phyloP scores from a whole-genome alignment of 1,140 invertebrate genomes.

The Aphelinus certus region DNA sequence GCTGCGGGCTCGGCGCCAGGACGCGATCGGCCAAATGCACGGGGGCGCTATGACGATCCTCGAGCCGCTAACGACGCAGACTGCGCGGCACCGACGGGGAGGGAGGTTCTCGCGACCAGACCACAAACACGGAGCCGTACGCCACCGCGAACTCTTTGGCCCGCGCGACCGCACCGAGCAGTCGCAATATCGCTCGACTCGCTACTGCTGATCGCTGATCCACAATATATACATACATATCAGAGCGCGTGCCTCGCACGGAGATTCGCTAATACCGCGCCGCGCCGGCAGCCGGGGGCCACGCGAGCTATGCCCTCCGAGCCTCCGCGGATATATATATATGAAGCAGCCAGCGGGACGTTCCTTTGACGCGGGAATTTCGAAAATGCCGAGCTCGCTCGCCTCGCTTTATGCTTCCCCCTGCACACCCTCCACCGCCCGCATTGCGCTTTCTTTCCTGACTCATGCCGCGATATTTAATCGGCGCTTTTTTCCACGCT shows the following conservation, averaged over 20 bases:
- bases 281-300: neutral
- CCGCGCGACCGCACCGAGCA: neutral
- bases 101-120: neutral
- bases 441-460: neutral
- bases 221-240: no score
- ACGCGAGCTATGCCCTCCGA: no score
- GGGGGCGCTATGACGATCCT: neutral
- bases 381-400: neutral
- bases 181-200: neutral
- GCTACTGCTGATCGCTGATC: neutral
- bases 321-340: neutral
- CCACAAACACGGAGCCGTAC: neutral
- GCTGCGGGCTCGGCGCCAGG: neutral
- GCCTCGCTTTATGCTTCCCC: no score
- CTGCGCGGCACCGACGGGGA: no score
- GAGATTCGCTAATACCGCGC: constrained; percentile 1
- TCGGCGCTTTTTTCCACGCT: constrained; percentile 1
- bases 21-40: neutral
- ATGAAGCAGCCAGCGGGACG: neutral
- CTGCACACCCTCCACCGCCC: neutral
- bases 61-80: constrained; percentile 1
- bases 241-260: neutral
- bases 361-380: constrained; percentile 9
- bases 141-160: no score
- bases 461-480: constrained; percentile 4